Evolutionary conservation across 2,888 invertebrate species (phyloP).

Genomic region (Pecten maximus): DNA sequence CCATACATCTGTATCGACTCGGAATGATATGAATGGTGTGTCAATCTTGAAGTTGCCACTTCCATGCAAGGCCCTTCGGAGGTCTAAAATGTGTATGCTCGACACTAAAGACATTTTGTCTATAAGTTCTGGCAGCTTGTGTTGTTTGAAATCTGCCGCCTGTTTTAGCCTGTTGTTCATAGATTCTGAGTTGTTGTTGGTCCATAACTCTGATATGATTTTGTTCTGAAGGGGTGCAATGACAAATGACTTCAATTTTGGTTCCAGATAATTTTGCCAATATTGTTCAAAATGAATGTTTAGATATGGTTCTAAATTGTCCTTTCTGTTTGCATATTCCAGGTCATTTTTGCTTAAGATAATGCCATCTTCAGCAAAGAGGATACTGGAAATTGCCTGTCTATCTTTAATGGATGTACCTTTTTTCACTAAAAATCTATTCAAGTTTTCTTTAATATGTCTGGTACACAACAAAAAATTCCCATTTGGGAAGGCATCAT

Average conservation of each 20-base stretch:
- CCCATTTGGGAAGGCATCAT: slow-evolving; percentile 17
- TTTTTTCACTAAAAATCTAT: slow-evolving; percentile 41
- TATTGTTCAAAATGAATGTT: slow-evolving; percentile 36
- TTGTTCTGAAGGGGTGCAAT: not conserved
- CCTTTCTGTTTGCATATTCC: slow-evolving; percentile 42
- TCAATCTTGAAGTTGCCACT: slow-evolving; percentile 49
- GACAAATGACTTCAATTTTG: slow-evolving; percentile 31
- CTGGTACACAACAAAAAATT: slow-evolving; percentile 39
- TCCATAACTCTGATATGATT: slow-evolving; percentile 51
- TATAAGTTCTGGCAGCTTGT: slow-evolving; percentile 48
- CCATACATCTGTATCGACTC: too few relatives aligned
- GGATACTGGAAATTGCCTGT: slow-evolving; percentile 33
- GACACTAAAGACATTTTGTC: slow-evolving; percentile 45
- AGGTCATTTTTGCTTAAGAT: slow-evolving; percentile 44
- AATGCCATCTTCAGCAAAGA: slow-evolving; percentile 48
- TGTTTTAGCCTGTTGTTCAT: slow-evolving; percentile 58
- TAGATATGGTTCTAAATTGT: not conserved
- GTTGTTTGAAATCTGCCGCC: slow-evolving; percentile 49
- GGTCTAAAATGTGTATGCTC: slow-evolving; percentile 47
- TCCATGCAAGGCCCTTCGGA: slow-evolving; percentile 53
- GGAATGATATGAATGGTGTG: too few relatives aligned
- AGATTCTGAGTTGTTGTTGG: slow-evolving; percentile 59
- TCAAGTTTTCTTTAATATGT: slow-evolving; percentile 52
- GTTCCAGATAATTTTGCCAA: slow-evolving; percentile 42
- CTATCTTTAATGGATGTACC: slow-evolving; percentile 37